These are phyloP conservation scores for Aldrovandia affinis DNA, from an alignment of 2,797 vertebrate species.

Conservation along the genomic window DNA sequence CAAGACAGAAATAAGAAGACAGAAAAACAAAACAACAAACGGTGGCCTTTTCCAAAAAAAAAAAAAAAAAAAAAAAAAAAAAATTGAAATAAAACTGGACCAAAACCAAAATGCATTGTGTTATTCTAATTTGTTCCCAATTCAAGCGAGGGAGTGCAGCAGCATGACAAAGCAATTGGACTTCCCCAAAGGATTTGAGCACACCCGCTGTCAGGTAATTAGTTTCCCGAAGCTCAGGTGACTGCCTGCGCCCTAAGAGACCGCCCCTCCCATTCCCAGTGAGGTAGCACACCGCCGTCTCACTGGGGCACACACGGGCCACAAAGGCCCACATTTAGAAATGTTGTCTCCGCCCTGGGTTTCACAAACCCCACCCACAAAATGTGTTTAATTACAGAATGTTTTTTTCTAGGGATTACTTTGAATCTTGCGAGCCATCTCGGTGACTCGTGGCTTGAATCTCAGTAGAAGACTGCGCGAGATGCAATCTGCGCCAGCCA, in stretches of 20 bases:
- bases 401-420: background rate
- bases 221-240: slow-evolving; percentile 50
- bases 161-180: slow-evolving; percentile 40
- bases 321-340: background rate
- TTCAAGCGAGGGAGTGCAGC: background rate
- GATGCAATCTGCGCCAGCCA: background rate
- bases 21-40: too few species aligned
- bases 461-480: background rate
- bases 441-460: background rate
- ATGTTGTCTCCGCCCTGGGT: background rate
- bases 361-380: background rate
- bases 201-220: slow-evolving; percentile 60
- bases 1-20: too few species aligned
- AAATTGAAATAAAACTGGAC: too few species aligned
- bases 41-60: too few species aligned
- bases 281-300: background rate
- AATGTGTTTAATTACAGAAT: background rate
- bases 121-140: background rate
- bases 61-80: too few species aligned
- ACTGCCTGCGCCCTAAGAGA: slow-evolving; percentile 16
- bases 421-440: background rate
- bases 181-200: slow-evolving; percentile 29
- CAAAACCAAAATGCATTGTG: too few species aligned
- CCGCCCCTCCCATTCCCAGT: background rate
- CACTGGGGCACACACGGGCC: background rate